Base-by-base conservation (phyloP, 37 sponge, comb jelly and placozoan species). In the Beroe forskalii region DNA sequence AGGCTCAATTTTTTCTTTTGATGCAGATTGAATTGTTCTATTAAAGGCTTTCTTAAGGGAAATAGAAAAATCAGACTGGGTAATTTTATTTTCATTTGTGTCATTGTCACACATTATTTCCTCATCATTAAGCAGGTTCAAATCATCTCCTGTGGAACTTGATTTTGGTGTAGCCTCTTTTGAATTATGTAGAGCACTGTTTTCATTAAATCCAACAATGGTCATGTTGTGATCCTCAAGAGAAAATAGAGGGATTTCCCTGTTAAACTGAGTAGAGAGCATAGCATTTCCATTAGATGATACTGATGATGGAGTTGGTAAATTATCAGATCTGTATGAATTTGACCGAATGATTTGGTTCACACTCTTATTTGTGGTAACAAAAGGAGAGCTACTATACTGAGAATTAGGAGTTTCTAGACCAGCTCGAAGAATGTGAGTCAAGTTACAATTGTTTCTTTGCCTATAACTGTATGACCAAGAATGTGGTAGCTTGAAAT, bases 201-300 rank as follows among this genome's bases (percentile, higher is more conserved):
- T 14, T 25, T 14, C 30, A n/a, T 24, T 25, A 66, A n/a, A 25
- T n/a, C 8, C 6, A 37, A 8, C 20, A 20, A 36, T 36, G 22
- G n/a, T n/a, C n/a, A n/a, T n/a, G n/a, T n/a, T n/a, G n/a, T n/a
- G n/a, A n/a, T n/a, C n/a, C n/a, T n/a, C n/a, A n/a, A n/a, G n/a
- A n/a, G 55, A 44, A 80, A 80, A 80, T 17, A 80, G 27, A 33
- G 86, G 86, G 28, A 80, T 80, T 14, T 80, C 2, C 22, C 55
- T n/a, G 28, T 80, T 80, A 48, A 80, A 80, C 31, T 80, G 86
- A 80, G 86, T 80, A 17, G 86, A 80, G 1, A 80, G 86, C 86
- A 80, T 43, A 23, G 40, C 55, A 25, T 80, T 43, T 1, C 55
- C 4, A 4, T 32, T 32, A 4, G 31, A 41, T 6, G 6, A 37